These are phyloP conservation scores for Bufo gargarizans DNA, from an alignment of 2,113 vertebrate species.

Conservation along the genomic window DNA sequence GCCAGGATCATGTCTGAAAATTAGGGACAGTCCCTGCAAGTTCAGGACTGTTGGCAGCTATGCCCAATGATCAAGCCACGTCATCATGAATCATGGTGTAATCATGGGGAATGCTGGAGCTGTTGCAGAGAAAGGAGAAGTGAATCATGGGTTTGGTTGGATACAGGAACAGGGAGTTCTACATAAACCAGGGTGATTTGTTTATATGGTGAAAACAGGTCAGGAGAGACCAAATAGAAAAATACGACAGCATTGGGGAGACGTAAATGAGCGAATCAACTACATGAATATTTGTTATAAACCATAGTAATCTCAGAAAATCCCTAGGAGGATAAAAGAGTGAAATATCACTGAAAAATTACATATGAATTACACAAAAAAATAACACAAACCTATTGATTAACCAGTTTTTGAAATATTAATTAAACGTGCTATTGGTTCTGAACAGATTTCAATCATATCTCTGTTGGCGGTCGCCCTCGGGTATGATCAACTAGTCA, in stretches of 20 bases:
- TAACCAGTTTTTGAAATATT: constrained; percentile 4
- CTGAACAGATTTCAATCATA: constrained; percentile 68
- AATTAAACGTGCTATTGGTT: constrained; percentile 47
- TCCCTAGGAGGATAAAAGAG: neutral
- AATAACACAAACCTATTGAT: neutral
- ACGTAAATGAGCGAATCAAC: no score
- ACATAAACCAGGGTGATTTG: no score
- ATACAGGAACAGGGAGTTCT: no score
- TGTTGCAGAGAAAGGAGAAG: no score
- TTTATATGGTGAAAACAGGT: no score
- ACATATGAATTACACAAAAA: neutral
- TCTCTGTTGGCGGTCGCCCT: constrained; percentile 79
- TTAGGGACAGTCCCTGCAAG: no score
- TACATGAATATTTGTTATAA: neutral
- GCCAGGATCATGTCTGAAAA: no score
- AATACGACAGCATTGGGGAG: no score
- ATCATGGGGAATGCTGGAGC: no score
- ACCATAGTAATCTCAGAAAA: neutral
- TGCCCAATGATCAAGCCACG: neutral
- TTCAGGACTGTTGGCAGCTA: no score
- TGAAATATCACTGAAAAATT: neutral
- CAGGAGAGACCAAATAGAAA: no score
- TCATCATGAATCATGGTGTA: neutral
- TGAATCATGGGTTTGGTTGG: no score
- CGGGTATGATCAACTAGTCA: constrained; percentile 73